A percentile compares a stretch with the other conserved stretches of the same genome.
Conservation (phyloP, 2,797 vertebrate species). For the Macropus fuliginosus region DNA sequence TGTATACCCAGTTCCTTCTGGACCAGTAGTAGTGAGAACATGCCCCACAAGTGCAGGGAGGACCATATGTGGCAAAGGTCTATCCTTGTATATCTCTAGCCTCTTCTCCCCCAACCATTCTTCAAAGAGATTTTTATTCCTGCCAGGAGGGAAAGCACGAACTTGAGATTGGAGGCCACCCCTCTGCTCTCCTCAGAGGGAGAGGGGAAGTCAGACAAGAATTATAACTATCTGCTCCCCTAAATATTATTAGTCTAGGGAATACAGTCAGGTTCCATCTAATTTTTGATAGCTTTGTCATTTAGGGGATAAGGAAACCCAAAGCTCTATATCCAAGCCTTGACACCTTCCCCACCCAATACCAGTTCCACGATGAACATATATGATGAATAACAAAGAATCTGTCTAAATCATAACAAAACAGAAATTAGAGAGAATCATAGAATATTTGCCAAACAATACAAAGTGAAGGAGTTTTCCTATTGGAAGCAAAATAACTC, state of each 20-base stretch:
- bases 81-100: background rate
- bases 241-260: background rate
- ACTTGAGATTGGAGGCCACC: background rate
- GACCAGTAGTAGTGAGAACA: too few species aligned
- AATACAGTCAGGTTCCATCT: background rate
- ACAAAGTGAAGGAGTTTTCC: background rate
- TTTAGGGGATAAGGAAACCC: background rate
- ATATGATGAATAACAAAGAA: background rate
- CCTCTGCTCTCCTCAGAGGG: background rate
- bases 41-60: too few species aligned
- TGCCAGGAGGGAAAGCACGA: background rate
- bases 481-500: background rate
- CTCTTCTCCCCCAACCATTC: too few species aligned
- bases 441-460: background rate
- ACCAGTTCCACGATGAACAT: background rate
- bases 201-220: too few species aligned
- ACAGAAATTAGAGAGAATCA: background rate
- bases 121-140: background rate
- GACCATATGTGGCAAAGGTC: background rate
- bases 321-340: background rate
- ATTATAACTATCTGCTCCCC: background rate
- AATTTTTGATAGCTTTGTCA: background rate
- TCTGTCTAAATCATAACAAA: background rate
- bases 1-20: too few species aligned
- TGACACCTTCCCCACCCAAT: background rate